Conservation (phyloP, 1,140 invertebrate genomes). For the Hycleus cichorii region DNA sequence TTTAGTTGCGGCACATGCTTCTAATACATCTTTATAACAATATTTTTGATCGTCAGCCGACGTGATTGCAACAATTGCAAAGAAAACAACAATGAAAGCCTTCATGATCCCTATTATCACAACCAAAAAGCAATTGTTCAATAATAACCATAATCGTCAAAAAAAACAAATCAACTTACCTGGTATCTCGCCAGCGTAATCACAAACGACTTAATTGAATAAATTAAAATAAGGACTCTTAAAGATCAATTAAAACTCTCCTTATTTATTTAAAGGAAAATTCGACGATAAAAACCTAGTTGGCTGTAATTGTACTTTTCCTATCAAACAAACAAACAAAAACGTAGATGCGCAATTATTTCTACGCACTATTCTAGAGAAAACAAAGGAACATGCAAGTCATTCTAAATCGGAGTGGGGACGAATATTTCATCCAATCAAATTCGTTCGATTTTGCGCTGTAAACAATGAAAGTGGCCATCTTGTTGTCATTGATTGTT, state of each 20-base stretch:
- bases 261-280: not conserved
- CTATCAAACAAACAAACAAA: not conserved
- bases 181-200: conserved; percentile 43
- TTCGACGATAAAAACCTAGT: not conserved
- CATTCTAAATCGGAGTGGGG: too few species aligned
- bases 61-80: conserved; percentile 45
- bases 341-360: not conserved
- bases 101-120: conserved; percentile 46
- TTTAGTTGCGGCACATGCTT: not conserved
- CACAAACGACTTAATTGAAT: conserved; percentile 28
- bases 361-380: not conserved
- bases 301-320: not conserved
- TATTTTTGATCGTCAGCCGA: conserved; percentile 41
- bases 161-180: conserved; percentile 24
- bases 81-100: conserved; percentile 42
- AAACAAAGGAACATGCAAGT: too few species aligned
- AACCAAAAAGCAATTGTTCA: too few species aligned
- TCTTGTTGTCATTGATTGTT: too few species aligned
- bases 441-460: too few species aligned
- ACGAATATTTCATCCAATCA: too few species aligned
- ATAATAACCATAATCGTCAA: not conserved
- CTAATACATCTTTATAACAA: not conserved
- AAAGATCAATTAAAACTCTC: not conserved
- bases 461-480: too few species aligned
- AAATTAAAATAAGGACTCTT: not conserved